Conservation (phyloP, 1,140 invertebrate species). For the Papilio xuthus region DNA sequence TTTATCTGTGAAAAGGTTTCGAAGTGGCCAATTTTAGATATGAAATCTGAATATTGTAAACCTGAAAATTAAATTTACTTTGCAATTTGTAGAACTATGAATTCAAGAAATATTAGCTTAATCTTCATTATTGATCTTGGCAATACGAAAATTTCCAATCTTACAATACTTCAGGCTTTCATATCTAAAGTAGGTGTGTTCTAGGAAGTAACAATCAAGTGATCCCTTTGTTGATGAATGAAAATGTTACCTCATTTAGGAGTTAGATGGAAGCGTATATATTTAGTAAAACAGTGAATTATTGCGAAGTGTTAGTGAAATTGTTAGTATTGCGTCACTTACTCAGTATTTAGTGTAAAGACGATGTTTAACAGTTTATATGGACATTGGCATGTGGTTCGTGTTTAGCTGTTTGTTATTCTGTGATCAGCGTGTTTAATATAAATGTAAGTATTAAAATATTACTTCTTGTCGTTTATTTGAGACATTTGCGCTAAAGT, state of each 20-base stretch:
- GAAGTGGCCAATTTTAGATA: conserved; percentile 17
- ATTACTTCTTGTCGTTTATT: conserved; percentile 11
- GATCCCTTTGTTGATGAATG: conserved; percentile 50
- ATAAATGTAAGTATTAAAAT: conserved; percentile 34
- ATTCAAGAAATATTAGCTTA: background rate
- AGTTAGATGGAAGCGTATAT: conserved; percentile 40
- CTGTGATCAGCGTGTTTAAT: conserved; percentile 26
- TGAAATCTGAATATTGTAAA: background rate
- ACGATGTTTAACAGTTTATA: conserved; percentile 49
- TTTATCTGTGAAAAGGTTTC: conserved; percentile 1
- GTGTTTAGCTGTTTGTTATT: conserved; percentile 27
- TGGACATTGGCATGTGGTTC: conserved; percentile 43
- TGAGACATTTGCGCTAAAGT: background rate
- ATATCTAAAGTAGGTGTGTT: conserved; percentile 44
- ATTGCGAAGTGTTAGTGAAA: conserved; percentile 46
- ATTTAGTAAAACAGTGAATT: conserved; percentile 37
- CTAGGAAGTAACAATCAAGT: conserved; percentile 40
- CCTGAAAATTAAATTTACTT: background rate
- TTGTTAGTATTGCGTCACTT: conserved; percentile 49
- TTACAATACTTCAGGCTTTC: conserved; percentile 20
- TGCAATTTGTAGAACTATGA: background rate
- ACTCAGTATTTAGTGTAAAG: conserved; percentile 50
- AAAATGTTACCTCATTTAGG: conserved; percentile 48
- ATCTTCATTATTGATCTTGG: background rate
- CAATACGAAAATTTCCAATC: background rate